Percentiles rank a stretch among this genome's conserved stretches.
These are phyloP conservation scores for Drosophila trichaetosa DNA, from an alignment of 2,888 invertebrate genomes.

Conservation along the genomic window DNA sequence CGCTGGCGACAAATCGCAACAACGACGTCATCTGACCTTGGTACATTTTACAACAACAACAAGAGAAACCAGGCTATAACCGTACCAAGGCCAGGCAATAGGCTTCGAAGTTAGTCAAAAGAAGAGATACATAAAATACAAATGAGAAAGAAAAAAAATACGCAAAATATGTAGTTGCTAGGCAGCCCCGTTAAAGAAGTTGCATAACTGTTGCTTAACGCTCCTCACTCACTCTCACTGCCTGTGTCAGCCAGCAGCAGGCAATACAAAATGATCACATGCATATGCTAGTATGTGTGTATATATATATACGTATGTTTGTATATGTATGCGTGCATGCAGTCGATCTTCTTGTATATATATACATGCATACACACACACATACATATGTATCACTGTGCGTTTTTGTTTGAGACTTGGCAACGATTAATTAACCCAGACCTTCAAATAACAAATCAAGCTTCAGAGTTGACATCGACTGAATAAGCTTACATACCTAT, in stretches of 20 bases:
- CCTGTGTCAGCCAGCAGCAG: background rate
- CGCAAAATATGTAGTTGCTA: background rate
- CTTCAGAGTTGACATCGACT: constrained; percentile 27
- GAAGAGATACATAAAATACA: constrained; percentile 8
- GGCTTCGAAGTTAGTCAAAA: constrained; percentile 23
- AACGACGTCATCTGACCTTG: constrained; percentile 62
- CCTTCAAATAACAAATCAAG: constrained; percentile 65
- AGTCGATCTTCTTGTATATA: background rate
- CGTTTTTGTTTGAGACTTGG: constrained; percentile 2
- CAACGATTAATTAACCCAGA: constrained; percentile 76
- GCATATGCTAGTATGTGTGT: background rate
- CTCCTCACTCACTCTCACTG: background rate
- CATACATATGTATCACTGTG: background rate
- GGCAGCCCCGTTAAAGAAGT: constrained; percentile 18
- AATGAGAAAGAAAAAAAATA: constrained; percentile 1
- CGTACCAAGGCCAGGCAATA: constrained; percentile 28
- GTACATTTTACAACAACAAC: constrained; percentile 39
- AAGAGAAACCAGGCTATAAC: constrained; percentile 1
- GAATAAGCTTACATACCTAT: background rate
- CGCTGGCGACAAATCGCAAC: constrained; percentile 50
- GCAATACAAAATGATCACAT: background rate
- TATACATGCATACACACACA: constrained; percentile 22
- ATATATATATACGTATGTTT: background rate
- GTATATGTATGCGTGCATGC: background rate
- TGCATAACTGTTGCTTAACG: constrained; percentile 46